Conservation (phyloP, 2,797 vertebrate species). For the Eulemur coronatus region DNA sequence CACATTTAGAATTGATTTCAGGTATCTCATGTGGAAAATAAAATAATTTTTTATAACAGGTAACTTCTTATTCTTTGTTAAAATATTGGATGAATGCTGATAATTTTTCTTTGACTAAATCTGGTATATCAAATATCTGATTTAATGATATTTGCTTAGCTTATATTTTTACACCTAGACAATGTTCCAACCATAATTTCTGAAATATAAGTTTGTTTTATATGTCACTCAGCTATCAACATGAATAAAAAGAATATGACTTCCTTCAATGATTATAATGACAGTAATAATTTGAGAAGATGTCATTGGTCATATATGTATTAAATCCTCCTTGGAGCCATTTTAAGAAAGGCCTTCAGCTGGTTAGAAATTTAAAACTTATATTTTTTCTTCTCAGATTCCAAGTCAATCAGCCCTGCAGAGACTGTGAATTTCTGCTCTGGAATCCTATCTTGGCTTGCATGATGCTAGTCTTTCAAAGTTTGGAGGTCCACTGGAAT, state of each 20-base stretch:
- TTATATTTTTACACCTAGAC: neutral
- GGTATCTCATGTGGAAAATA: neutral
- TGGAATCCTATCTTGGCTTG: neutral
- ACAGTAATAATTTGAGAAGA: neutral
- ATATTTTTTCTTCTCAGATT: neutral
- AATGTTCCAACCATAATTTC: neutral
- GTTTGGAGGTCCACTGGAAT: neutral
- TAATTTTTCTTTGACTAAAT: neutral
- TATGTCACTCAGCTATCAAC: neutral
- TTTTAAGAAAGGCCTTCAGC: neutral
- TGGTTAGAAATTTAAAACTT: neutral
- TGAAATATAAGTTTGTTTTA: conserved; percentile 9
- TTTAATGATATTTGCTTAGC: neutral
- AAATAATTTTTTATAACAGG: neutral
- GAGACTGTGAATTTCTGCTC: neutral
- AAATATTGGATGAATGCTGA: neutral
- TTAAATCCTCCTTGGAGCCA: neutral
- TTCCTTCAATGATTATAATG: neutral
- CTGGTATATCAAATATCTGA: neutral
- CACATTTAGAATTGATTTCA: neutral
- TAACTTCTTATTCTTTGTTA: neutral
- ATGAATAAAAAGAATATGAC: neutral
- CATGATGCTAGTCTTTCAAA: neutral
- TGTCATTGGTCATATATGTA: neutral
- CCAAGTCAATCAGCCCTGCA: neutral